Conservation (phyloP, 2,888 invertebrate species). For the Caenorhabditis sulstoni region DNA sequence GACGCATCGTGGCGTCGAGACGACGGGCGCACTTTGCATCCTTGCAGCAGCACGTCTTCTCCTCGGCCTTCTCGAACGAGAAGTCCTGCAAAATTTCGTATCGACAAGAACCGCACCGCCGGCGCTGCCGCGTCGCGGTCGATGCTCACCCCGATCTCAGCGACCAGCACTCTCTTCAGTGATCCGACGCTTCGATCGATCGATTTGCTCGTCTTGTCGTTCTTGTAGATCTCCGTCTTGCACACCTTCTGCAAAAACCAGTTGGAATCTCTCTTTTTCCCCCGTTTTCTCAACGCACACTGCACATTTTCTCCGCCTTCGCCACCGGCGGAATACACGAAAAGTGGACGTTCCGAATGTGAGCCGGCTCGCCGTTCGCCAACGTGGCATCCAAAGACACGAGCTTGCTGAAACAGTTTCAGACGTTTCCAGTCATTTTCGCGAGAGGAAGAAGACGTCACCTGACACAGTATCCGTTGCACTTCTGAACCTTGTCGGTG, state of each 20-base stretch:
- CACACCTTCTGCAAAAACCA: constrained; percentile 41
- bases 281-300: background rate
- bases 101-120: background rate
- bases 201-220: constrained; percentile 34
- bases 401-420: constrained; percentile 26
- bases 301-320: constrained; percentile 35
- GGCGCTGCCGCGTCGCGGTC: no score
- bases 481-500: constrained; percentile 50
- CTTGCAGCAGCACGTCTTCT: constrained; percentile 61
- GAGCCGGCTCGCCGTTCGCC: constrained; percentile 34
- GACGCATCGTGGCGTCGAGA: constrained; percentile 54
- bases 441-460: constrained; percentile 4
- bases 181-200: constrained; percentile 57
- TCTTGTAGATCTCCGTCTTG: constrained; percentile 38
- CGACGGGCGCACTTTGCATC: constrained; percentile 49
- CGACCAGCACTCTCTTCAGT: constrained; percentile 40
- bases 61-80: constrained; percentile 51
- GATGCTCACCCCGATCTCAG: constrained; percentile 53
- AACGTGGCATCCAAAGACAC: constrained; percentile 53
- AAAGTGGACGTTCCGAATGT: constrained; percentile 55
- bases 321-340: constrained; percentile 45
- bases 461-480: constrained; percentile 59
- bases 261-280: background rate
- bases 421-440: no score
- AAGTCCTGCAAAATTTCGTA: constrained; percentile 50